A percentile compares a stretch with the other conserved stretches of the same genome.
Conservation (phyloP, 2,113 vertebrate species). For the Aspidoscelis tigris region DNA sequence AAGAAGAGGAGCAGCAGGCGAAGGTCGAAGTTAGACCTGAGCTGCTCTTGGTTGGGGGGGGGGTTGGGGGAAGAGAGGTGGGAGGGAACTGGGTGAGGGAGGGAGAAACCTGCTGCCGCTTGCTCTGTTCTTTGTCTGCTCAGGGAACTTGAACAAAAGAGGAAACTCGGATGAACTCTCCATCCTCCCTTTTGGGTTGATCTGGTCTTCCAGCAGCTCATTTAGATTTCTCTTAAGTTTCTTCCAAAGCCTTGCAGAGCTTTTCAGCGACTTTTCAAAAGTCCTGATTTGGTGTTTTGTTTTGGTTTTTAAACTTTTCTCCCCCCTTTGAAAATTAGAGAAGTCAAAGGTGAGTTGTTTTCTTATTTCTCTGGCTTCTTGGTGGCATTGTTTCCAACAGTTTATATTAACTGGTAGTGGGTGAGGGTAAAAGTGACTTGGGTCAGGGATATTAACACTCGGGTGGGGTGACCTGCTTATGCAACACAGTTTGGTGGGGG, state of each 20-base stretch:
- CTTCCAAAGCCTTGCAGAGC: conserved; percentile 37
- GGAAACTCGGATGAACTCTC: conserved; percentile 82
- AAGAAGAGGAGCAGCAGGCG: background rate
- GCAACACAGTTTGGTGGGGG: background rate
- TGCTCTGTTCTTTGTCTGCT: conserved; percentile 83
- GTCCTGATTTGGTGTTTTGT: background rate
- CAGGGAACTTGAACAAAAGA: conserved; percentile 84
- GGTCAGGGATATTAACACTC: conserved; percentile 42
- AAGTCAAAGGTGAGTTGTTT: conserved; percentile 71
- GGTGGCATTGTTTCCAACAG: conserved; percentile 21
- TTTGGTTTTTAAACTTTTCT: background rate
- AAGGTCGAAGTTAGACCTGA: conserved; percentile 42
- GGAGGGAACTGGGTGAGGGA: conserved; percentile 67
- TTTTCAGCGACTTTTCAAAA: conserved; percentile 3
- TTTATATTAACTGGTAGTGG: background rate
- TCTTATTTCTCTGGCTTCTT: conserved; percentile 19
- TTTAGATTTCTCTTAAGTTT: conserved; percentile 3
- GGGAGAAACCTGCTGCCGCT: conserved; percentile 80
- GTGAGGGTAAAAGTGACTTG: conserved; percentile 24
- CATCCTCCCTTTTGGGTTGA: conserved; percentile 66
- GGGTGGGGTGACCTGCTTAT: conserved; percentile 34
- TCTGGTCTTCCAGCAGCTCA: conserved; percentile 67
- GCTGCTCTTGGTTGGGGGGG: conserved; percentile 41
- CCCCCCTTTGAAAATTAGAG: conserved; percentile 22
- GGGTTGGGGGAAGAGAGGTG: conserved; percentile 56